Base-by-base conservation (phyloP, 1,140 invertebrate species). In the Drosophila insularis region DNA sequence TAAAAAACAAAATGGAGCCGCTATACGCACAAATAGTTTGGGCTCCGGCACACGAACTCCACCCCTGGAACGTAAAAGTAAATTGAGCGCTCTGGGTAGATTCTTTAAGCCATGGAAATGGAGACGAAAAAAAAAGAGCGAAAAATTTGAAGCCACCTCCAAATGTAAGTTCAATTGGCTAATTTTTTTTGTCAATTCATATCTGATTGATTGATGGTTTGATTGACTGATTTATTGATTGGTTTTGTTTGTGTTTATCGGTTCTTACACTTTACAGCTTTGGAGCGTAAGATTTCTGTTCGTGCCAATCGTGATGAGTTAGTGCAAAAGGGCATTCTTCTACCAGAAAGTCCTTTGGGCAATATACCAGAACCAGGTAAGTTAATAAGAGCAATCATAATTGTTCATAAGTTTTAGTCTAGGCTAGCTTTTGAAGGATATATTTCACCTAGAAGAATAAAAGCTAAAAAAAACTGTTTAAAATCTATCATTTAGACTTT, bases 51-150 rank as follows among this genome's bases (percentile, higher is more conserved):
- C 93, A 40, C 93, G 96, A 79, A 97, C 96, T 71, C 97, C 96
- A 80, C 95, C 95, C 75, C 94, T 95, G 68, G 97, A 96, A 93
- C 94, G 96, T 75, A 98, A 98, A 92, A 98, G 97, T 89, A 98
- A 98, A 92, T 96, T 99, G 92, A 97, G 97, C 35, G 96, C 97
- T 54, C 94, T 99, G 89, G 97, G 98, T 78, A 96, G 97, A 93
- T 95, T 99, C 82, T 98, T 99, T 92, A 98, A 98, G 93, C 98
- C 98, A 4, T 99, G 98, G 98, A 99, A 99, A 93, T 99, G 98
- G 98, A 98, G 98, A 93, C 95, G 98, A 93, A 98, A 98, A 96
- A 98, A 98, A 95, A 99, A 99, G 94, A 98, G 97, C 65, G 98
- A 99, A 92, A 98, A 98, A 92, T 98, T 99, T 90, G 98, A 99